Conservation (phyloP, 2,797 vertebrate species). For the Erethizon dorsatum region DNA sequence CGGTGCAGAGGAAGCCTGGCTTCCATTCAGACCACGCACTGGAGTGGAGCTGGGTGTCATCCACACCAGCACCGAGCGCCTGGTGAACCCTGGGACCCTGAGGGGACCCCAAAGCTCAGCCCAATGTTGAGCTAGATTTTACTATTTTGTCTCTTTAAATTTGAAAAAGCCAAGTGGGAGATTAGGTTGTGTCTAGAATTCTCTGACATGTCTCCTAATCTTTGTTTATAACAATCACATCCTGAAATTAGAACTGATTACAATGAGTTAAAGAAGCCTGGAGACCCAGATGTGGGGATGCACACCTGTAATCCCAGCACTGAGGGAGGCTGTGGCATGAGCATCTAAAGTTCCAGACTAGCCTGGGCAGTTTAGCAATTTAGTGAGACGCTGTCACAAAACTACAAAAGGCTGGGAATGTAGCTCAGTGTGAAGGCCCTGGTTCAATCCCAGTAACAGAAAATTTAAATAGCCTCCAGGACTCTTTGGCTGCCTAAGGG, state of each 20-base stretch:
- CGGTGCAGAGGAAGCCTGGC: not conserved
- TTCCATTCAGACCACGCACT: fast-evolving
- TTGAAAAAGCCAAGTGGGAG: not conserved
- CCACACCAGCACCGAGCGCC: not conserved
- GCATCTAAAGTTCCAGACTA: not conserved
- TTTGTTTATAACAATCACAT: not conserved
- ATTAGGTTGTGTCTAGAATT: not conserved
- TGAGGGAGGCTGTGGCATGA: not conserved
- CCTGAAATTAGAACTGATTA: not conserved
- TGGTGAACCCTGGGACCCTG: not conserved
- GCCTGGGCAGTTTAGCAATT: not conserved
- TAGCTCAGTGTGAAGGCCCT: not conserved
- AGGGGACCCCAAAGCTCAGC: not conserved
- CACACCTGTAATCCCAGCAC: not conserved
- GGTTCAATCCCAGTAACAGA: not conserved
- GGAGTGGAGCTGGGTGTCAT: not conserved
- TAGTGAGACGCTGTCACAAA: not conserved
- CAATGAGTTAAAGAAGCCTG: not conserved
- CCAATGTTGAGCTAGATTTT: not conserved
- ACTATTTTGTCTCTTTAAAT: not conserved
- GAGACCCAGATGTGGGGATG: not conserved
- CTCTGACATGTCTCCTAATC: not conserved
- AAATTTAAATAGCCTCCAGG: not conserved
- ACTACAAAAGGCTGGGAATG: not conserved
- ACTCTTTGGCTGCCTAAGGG: not conserved